phyloP scores from a whole-genome alignment of 2,113 vertebrate genomes.

The Petrocephalus zakoni region DNA sequence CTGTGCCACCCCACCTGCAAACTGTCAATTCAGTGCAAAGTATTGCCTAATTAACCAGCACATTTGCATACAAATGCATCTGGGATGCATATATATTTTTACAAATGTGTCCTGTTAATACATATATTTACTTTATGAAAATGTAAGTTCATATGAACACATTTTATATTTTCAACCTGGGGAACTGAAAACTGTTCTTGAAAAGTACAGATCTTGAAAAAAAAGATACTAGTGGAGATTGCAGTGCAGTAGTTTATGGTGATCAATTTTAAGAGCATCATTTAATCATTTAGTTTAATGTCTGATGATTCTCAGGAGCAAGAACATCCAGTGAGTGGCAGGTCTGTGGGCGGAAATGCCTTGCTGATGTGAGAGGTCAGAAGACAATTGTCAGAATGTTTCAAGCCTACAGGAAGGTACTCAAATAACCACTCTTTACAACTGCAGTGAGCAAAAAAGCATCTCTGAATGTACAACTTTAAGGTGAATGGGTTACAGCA shows the following conservation, averaged over 20 bases:
- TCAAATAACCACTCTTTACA: background rate
- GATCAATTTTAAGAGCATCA: background rate
- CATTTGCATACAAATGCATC: background rate
- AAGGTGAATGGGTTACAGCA: background rate
- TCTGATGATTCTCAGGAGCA: background rate
- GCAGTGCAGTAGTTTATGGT: background rate
- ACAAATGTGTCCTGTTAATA: background rate
- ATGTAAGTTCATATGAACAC: background rate
- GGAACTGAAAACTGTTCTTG: background rate
- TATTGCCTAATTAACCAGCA: conserved; percentile 1
- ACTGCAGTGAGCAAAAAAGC: background rate
- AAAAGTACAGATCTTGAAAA: background rate
- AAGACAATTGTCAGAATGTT: background rate
- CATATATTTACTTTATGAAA: background rate
- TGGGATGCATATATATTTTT: background rate
- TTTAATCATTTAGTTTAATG: background rate
- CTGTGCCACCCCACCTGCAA: background rate
- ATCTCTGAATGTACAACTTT: background rate
- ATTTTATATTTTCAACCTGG: background rate
- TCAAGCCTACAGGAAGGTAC: background rate
- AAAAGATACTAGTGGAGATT: background rate
- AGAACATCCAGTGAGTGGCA: background rate
- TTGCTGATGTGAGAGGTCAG: background rate
- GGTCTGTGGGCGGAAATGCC: background rate
- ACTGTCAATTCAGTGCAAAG: background rate